Conservation (phyloP, 2,797 vertebrate species). For the Spea hammondii region DNA sequence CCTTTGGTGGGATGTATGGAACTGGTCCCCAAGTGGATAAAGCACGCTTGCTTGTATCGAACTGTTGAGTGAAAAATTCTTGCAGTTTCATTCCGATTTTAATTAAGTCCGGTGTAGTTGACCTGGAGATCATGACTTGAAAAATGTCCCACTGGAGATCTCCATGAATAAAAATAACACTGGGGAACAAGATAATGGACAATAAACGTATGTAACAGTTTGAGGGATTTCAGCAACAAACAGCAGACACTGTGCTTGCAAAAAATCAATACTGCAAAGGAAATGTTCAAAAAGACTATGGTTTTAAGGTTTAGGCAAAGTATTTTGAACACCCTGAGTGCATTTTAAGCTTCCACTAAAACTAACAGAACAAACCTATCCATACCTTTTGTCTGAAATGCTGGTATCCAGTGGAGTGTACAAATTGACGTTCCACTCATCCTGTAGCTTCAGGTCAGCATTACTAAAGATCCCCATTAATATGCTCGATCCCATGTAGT, state of each 20-base stretch:
- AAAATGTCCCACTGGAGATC: conserved; percentile 99
- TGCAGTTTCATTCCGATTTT: conserved; percentile 99
- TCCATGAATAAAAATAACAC: conserved; percentile 96
- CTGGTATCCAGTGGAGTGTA: conserved; percentile 81
- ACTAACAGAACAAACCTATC: not conserved
- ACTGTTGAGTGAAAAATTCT: conserved; percentile 98
- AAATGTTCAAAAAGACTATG: too few relatives aligned
- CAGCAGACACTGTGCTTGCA: too few relatives aligned
- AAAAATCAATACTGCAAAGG: too few relatives aligned
- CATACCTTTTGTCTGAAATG: conserved; percentile 92
- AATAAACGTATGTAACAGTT: not conserved
- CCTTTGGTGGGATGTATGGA: conserved; percentile 90
- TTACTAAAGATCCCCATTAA: conserved; percentile 98
- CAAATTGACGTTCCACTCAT: conserved; percentile 97
- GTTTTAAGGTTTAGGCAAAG: too few relatives aligned
- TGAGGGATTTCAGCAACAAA: too few relatives aligned
- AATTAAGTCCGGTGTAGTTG: conserved; percentile 96
- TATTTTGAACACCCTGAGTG: too few relatives aligned
- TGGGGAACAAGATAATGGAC: conserved; percentile 53
- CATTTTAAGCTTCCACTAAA: too few relatives aligned
- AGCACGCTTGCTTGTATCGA: conserved; percentile 97
- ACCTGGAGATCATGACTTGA: conserved; percentile 99
- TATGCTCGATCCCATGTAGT: conserved; percentile 99
- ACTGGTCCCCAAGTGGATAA: conserved; percentile 97
- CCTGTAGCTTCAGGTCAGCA: conserved; percentile 92